Evolutionary conservation across 1,140 invertebrate genomes (phyloP), one percentile per base, ranked within the genome.

Genomic region (Phymorhynchus buccinoides): DNA sequence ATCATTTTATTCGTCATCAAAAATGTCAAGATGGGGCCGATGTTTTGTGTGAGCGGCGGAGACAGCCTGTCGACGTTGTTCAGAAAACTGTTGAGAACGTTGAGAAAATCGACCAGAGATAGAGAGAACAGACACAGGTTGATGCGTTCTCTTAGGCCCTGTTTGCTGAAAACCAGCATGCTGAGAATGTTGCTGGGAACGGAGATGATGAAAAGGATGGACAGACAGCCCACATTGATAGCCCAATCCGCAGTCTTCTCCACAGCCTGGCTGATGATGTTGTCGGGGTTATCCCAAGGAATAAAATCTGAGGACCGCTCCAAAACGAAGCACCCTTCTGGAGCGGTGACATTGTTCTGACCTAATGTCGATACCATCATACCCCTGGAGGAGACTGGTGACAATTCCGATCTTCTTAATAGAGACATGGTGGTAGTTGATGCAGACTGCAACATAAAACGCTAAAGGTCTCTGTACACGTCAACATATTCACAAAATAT

Each of bases 101-200:
- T 7, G 32, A 7, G 7, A 75, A 75, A 22, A 37, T 75, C 71
- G 30, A 32, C 71, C 12, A 75, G 4, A 27, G 71, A 75, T 9
- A 39, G 71, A 27, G 4, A 37, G 71, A 75, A 75, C 30, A 75
- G 71, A 75, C 71, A 75, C 71, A 75, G 32, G 71, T 75, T 75
- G 39, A 75, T 75, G 32, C 71, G 32, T 41, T 75, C 71, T 75
- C 39, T 75, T 30, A 75, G 18, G 32, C 71, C 71, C n/a, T 75
- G 71, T 1, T 32, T 75, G 9, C 39, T 37, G 71, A 75, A 75
- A 3, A 41, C 71, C 18, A 37, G 12, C 71, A 75, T 75, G 71
- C 71, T 75, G 71, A 75, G 18, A 35, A 75, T 75, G 71, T 75
- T 75, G 71, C 1, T 75, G 71, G 71, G 71, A 37, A 41, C 71